These are phyloP conservation scores for Varroa destructor DNA, from an alignment of 1,140 invertebrate species.

Conservation along the genomic window DNA sequence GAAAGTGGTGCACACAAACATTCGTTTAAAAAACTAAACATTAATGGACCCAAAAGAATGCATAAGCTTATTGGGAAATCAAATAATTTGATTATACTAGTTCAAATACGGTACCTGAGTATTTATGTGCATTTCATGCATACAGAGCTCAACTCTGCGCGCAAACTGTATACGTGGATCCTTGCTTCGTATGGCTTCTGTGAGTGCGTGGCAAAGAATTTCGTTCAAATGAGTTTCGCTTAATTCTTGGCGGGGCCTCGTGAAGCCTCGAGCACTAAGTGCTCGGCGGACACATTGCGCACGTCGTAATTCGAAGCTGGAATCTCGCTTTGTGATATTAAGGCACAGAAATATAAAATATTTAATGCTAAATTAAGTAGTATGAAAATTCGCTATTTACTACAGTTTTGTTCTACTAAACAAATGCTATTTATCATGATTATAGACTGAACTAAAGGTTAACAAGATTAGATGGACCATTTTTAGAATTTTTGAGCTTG, in stretches of 20 bases:
- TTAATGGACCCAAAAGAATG: background rate
- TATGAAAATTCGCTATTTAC: no score
- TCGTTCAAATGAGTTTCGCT: slow-evolving; percentile 14
- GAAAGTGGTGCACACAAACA: no score
- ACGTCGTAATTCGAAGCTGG: background rate
- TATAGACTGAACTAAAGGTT: no score
- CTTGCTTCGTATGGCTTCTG: slow-evolving; percentile 14
- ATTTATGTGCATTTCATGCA: slow-evolving; percentile 3
- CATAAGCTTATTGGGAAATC: background rate
- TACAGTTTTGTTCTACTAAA: no score
- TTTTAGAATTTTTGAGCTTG: no score
- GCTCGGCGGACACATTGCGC: slow-evolving; percentile 10
- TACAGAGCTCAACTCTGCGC: slow-evolving; percentile 1
- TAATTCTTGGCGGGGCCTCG: background rate
- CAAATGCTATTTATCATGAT: no score
- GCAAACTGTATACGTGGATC: slow-evolving; percentile 16
- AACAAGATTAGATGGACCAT: no score
- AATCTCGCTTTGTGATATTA: background rate
- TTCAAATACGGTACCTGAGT: background rate
- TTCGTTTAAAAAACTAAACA: no score
- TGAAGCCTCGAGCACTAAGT: slow-evolving; percentile 1
- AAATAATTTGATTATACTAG: no score
- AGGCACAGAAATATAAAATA: no score
- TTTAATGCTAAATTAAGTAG: no score
- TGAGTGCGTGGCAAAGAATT: slow-evolving; percentile 17